phyloP scores from a whole-genome alignment of 2,888 invertebrate genomes.

The Amblyteles armatorius region DNA sequence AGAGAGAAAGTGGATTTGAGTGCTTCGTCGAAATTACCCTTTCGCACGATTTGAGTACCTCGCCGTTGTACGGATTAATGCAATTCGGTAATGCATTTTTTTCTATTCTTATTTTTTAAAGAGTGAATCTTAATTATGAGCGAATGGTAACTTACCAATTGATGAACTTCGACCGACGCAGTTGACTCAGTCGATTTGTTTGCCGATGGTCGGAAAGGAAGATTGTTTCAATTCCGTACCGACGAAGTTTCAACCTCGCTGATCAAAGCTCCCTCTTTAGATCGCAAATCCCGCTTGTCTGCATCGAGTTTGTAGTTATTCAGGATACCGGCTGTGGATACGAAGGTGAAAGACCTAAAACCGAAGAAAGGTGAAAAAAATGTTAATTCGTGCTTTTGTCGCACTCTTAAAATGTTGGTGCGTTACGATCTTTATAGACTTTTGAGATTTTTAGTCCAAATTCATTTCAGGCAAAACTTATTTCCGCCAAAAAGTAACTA shows the following conservation, averaged over 20 bases:
- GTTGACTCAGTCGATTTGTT: background rate
- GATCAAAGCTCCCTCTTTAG: background rate
- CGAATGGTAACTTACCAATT: constrained; percentile 7
- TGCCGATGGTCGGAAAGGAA: constrained; percentile 3
- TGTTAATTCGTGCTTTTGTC: background rate
- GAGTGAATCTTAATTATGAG: background rate
- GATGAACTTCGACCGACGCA: background rate
- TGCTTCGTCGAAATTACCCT: constrained; percentile 4
- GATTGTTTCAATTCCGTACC: background rate
- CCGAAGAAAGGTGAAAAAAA: background rate
- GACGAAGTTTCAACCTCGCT: background rate
- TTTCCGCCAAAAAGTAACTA: too few relatives aligned
- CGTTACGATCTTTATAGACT: background rate
- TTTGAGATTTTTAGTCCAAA: background rate
- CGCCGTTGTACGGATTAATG: constrained; percentile 21
- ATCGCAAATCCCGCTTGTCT: background rate
- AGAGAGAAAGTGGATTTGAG: constrained; percentile 3
- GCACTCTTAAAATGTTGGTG: background rate
- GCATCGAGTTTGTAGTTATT: background rate
- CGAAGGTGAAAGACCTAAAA: background rate
- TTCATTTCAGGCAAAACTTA: too few relatives aligned
- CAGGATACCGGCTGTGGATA: background rate
- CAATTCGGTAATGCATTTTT: background rate
- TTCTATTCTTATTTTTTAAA: background rate
- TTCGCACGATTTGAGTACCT: constrained; percentile 1